Base-by-base conservation (phyloP, 2,888 invertebrate genomes). In the Taphrorychus bicolor region DNA sequence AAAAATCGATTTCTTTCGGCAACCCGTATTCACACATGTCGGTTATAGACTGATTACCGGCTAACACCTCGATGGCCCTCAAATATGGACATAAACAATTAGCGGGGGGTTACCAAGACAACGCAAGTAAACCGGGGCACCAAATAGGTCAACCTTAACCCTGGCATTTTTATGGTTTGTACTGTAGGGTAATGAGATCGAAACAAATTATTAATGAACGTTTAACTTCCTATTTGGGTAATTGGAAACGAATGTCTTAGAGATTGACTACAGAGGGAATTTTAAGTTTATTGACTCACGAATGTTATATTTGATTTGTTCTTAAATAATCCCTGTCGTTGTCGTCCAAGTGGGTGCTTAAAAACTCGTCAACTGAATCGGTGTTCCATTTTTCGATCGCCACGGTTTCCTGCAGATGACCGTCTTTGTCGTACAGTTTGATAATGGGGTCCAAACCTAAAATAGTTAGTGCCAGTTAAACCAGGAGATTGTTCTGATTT, bases 301-400 rank as follows among this genome's bases (percentile, higher is more conserved):
- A 45, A 16, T n/a, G n/a, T 22, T 66, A 71, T 54, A 71, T 66
- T 45, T 23, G 81, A 80, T 89, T 89, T 16, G 87, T 88, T 80
- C 84, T 86, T 78, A 86, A 85, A 83, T 85, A 88, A 78, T 87
- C 84, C 71, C 86, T 85, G 64, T 76, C 74, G 45, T 85, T 85
- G 61, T 86, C 86, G 23, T 86, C 86, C 72, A 98, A 86, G 86
- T 96, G 93, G 32, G 95, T 93, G 74, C 91, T 92, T 73, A 99
- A 88, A 84, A 98, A 99, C 82, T 98, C 97, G 80, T 96, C 95
- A 2, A 99, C 93, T 0, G 97, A 94, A 82, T 99, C 98, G 0
- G 98, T 98, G 82, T 98, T 95, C 98, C 98, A 98, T 80, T 97
- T 97, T 76, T 97, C 96, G 78, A 99, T 97, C 58, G 97, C 97